Percentiles rank a stretch among this genome's conserved stretches.
These are phyloP conservation scores for Amphiprion percula DNA, from an alignment of 2,113 vertebrate genomes.

Conservation along the genomic window DNA sequence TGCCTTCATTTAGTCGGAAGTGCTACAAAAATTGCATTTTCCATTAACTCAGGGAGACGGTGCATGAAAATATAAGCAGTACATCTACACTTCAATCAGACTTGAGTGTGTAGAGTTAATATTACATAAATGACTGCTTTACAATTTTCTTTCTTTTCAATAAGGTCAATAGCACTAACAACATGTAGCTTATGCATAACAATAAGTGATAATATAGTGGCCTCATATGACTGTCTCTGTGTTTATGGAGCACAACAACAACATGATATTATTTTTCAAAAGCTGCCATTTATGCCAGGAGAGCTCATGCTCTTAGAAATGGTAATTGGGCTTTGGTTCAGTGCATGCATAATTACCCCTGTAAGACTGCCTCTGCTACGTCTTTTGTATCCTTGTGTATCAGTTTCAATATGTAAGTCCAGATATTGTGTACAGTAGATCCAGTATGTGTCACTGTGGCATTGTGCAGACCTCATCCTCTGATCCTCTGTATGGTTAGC, in stretches of 20 bases:
- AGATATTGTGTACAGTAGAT: slow-evolving; percentile 54
- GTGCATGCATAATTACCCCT: slow-evolving; percentile 49
- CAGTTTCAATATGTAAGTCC: slow-evolving; percentile 45
- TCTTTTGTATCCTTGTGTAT: slow-evolving; percentile 41
- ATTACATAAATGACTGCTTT: background rate
- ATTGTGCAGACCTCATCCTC: slow-evolving; percentile 47
- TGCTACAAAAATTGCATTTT: background rate
- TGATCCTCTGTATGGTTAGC: slow-evolving; percentile 46
- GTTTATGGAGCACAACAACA: slow-evolving; percentile 29
- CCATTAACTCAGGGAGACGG: background rate
- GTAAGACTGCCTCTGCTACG: slow-evolving; percentile 30
- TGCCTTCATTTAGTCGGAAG: background rate
- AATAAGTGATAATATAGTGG: slow-evolving; percentile 16
- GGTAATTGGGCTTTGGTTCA: slow-evolving; percentile 36
- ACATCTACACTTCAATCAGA: slow-evolving; percentile 3
- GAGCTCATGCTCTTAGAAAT: slow-evolving; percentile 24
- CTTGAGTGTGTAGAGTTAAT: background rate
- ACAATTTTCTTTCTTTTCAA: background rate
- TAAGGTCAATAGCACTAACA: background rate
- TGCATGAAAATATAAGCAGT: background rate
- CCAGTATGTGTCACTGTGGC: slow-evolving; percentile 47
- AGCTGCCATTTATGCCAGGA: slow-evolving; percentile 17
- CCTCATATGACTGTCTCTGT: slow-evolving; percentile 3
- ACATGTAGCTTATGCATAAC: background rate
- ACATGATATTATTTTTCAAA: slow-evolving; percentile 30